Evolutionary conservation across 2,113 vertebrate genomes (phyloP).

Genomic region (Syrmaticus mikado): DNA sequence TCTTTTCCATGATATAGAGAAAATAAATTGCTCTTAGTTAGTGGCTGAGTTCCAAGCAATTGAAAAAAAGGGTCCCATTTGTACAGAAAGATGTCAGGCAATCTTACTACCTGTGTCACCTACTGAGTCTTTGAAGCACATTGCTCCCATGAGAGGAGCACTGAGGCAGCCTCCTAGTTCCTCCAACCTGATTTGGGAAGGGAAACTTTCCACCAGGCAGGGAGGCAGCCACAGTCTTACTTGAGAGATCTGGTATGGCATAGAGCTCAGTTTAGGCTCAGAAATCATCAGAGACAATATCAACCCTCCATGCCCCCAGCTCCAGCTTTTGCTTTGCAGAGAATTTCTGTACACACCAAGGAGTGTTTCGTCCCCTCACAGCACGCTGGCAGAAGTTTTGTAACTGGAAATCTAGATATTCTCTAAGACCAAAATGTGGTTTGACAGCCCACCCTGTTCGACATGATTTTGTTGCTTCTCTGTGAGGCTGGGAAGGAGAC

Average conservation of each 20-base stretch:
- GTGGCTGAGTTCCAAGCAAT: not conserved
- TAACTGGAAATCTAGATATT: not conserved
- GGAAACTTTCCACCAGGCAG: not conserved
- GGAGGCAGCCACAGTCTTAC: not conserved
- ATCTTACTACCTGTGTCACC: not conserved
- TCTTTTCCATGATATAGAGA: not conserved
- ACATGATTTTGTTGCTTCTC: not conserved
- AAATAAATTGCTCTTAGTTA: not conserved
- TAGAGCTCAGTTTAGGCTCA: not conserved
- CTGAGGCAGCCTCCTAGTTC: not conserved
- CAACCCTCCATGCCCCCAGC: not conserved
- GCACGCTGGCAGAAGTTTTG: not conserved
- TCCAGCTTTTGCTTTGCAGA: not conserved
- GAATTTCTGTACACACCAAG: not conserved
- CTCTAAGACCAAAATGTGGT: not conserved
- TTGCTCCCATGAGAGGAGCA: not conserved
- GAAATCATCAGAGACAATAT: not conserved
- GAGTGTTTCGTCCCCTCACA: not conserved
- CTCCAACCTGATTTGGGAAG: not conserved
- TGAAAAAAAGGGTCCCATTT: not conserved
- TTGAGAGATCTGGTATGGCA: not conserved
- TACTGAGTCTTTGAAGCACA: accelerated
- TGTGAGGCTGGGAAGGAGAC: not conserved
- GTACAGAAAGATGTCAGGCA: not conserved
- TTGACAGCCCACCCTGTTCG: not conserved